These are phyloP conservation scores for Tetanocera ferruginea DNA, from an alignment of 2,888 invertebrate species.

Conservation along the genomic window DNA sequence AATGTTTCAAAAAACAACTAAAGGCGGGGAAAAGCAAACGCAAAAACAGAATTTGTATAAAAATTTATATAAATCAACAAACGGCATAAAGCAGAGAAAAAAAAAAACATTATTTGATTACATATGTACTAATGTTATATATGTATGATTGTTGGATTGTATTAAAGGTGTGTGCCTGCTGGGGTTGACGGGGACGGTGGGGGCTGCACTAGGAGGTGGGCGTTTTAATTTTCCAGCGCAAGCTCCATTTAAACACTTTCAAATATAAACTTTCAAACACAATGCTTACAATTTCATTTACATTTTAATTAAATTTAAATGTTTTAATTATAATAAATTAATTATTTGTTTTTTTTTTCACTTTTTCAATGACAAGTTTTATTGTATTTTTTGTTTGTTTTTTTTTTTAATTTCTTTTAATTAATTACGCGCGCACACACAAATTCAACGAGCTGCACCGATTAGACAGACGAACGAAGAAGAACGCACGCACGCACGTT, in stretches of 20 bases:
- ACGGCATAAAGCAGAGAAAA: neutral
- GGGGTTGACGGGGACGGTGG: too few relatives aligned
- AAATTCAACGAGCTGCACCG: neutral
- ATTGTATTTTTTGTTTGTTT: too few relatives aligned
- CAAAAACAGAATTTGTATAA: neutral
- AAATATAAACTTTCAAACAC: neutral
- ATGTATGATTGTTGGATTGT: neutral
- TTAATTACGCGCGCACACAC: too few relatives aligned
- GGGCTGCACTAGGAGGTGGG: neutral
- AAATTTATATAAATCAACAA: neutral
- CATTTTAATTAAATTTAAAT: too few relatives aligned
- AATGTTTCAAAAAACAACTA: neutral
- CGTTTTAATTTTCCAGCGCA: conserved; percentile 14
- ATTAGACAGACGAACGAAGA: neutral
- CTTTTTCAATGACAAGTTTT: too few relatives aligned
- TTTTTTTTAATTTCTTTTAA: too few relatives aligned
- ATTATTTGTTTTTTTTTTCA: too few relatives aligned
- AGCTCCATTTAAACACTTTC: neutral
- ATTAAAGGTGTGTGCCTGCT: too few relatives aligned
- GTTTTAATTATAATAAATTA: too few relatives aligned
- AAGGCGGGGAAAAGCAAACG: neutral
- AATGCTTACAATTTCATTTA: too few relatives aligned
- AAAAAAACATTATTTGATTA: neutral
- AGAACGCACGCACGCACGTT: conserved; percentile 4
- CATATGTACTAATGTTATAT: conserved; percentile 3